Base-by-base conservation (phyloP, 1,140 invertebrate species). In the Diachasmimorpha longicaudata region DNA sequence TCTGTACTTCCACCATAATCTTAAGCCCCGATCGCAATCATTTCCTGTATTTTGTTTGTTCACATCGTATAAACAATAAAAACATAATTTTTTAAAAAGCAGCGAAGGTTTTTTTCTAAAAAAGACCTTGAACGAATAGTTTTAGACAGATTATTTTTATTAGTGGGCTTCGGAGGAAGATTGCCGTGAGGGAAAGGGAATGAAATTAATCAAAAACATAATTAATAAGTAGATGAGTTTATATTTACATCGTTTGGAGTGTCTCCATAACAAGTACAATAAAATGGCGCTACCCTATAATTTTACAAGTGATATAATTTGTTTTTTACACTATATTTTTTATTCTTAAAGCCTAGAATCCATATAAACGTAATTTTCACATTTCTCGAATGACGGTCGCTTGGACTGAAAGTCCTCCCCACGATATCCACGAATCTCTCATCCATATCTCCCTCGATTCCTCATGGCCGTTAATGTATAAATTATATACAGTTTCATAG, bases 201-300 rank as follows among this genome's bases (percentile, higher is more conserved):
- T n/a, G 23, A 70, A 80, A 80, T 72, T 3, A 76, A 82, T 75
- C 66, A 66, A 16, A 75, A 72, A 52, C 73, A 77, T 80, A 77
- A 81, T 85, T 88, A 87, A 87, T 88, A 86, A 86, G 86, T 88
- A 88, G 87, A 88, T 88, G 88, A 83, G 84, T 89, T 83, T 88
- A 87, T 89, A 89, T 89, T 89, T 89, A 89, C 88, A 89, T 86
- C 81, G 19, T 78, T 70, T 83, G 79, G 84, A 81, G 77, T 86
- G 79, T 84, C 79, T 82, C 83, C 81, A 83, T 86, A 88, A 89
- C 84, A 87, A 88, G 82, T 88, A 85, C 86, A 87, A 86, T 86
- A 87, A 88, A 88, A 85, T 85, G 85, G 80, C 79, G 76, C 83
- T 87, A 86, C 84, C 74, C 85, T 89, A 89, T 78, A 85, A 88